Evolutionary conservation across 35 echinoderm and acorn worm genomes (phyloP).

Genomic region (Lytechinus variegatus): DNA sequence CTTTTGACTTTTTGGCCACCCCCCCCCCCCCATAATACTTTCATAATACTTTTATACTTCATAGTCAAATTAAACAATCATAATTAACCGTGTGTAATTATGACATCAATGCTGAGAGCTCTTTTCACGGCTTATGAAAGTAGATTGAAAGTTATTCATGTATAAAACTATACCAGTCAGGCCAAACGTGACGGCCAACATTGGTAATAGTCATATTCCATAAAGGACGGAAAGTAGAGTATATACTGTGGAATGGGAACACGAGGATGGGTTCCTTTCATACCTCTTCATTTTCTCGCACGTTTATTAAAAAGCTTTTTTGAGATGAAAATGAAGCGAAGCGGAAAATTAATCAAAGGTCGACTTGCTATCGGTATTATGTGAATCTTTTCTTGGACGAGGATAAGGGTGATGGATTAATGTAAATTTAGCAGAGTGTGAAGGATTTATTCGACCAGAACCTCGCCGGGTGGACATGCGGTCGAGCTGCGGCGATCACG

Average conservation of each 20-base stretch:
- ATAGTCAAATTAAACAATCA: neutral
- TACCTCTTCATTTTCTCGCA: neutral
- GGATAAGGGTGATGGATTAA: neutral
- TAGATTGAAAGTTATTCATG: neutral
- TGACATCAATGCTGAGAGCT: neutral
- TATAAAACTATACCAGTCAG: neutral
- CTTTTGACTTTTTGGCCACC: no score
- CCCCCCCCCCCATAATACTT: no score
- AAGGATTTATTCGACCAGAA: neutral
- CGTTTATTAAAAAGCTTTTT: neutral
- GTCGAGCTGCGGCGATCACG: neutral
- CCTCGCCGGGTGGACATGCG: neutral
- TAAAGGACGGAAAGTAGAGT: neutral
- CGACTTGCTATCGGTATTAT: neutral
- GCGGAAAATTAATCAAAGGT: slow-evolving; percentile 49
- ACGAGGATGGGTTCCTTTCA: neutral
- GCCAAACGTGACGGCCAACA: neutral
- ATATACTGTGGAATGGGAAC: neutral
- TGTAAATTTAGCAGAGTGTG: slow-evolving; percentile 11
- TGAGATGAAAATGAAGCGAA: slow-evolving; percentile 15
- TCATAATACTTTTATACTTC: no score
- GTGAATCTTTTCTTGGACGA: slow-evolving; percentile 3
- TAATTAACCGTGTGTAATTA: neutral
- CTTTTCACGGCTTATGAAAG: neutral
- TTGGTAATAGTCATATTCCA: neutral